Conservation (phyloP, 2,113 vertebrate genomes). For the Ochotona curzoniae region DNA sequence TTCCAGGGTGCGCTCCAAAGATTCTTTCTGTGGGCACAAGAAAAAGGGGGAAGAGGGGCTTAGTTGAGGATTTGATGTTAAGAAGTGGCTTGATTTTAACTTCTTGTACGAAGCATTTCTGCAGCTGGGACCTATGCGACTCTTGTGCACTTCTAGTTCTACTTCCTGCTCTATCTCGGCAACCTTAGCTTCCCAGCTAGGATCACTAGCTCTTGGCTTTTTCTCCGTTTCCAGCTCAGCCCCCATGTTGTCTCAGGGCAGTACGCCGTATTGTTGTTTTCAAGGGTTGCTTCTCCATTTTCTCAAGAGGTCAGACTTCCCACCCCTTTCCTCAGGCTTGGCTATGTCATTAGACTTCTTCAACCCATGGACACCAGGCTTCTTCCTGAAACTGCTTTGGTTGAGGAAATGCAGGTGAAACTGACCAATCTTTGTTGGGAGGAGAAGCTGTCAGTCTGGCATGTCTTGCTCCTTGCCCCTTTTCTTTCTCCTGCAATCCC, state of each 20-base stretch:
- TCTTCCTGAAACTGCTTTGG: not conserved
- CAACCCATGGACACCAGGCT: not conserved
- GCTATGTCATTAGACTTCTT: not conserved
- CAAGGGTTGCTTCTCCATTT: not conserved
- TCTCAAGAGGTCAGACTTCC: not conserved
- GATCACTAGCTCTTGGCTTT: not conserved
- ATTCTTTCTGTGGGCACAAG: slow-evolving; percentile 72
- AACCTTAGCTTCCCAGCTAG: not conserved
- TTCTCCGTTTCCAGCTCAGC: not conserved
- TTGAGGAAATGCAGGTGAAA: not conserved
- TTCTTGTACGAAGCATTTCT: not conserved
- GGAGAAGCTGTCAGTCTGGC: not conserved
- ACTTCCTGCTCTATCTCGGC: not conserved
- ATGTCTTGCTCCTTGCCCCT: not conserved
- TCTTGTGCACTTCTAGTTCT: not conserved
- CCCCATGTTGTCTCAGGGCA: not conserved
- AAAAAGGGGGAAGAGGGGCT: not conserved
- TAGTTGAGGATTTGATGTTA: slow-evolving; percentile 10
- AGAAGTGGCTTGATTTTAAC: not conserved
- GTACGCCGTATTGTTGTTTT: not conserved
- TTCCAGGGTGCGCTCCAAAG: slow-evolving; percentile 77
- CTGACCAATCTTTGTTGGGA: not conserved
- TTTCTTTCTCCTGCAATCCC: not conserved
- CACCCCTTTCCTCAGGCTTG: not conserved
- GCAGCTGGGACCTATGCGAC: not conserved